These are phyloP conservation scores for Micoletzkya japonica DNA, from an alignment of 2,888 invertebrate species.

Conservation along the genomic window DNA sequence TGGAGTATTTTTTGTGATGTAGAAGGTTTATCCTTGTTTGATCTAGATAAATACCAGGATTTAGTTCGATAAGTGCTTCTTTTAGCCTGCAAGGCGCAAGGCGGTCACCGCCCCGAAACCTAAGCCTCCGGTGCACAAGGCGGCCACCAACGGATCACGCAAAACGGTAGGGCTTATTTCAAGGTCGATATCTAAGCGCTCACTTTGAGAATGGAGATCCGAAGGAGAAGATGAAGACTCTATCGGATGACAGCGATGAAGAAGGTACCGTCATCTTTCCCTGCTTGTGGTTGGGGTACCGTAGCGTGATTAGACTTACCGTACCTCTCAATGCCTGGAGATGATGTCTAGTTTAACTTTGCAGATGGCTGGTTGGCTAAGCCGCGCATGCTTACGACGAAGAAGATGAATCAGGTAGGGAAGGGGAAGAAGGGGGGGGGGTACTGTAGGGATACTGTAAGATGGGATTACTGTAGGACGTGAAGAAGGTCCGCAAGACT, in stretches of 20 bases:
- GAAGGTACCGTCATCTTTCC: too few species aligned
- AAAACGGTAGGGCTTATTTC: too few species aligned
- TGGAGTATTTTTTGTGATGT: conserved; percentile 2
- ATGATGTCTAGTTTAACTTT: background rate
- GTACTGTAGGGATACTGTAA: too few species aligned
- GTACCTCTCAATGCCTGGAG: background rate
- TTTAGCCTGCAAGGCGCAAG: conserved; percentile 5
- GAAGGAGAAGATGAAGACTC: conserved; percentile 21
- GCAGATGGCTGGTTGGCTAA: conserved; percentile 7
- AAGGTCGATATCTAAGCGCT: background rate
- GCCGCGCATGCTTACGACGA: conserved; percentile 26
- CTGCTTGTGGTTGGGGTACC: background rate
- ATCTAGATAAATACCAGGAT: too few species aligned
- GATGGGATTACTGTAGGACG: background rate
- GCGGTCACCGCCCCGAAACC: background rate
- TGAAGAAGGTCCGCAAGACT: background rate
- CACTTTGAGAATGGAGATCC: background rate
- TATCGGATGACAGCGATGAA: conserved; percentile 29
- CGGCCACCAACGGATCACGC: too few species aligned
- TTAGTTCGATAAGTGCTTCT: too few species aligned
- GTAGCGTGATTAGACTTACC: background rate
- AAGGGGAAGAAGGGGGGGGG: conserved; percentile 5
- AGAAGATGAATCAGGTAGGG: conserved; percentile 16
- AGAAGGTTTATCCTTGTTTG: conserved; percentile 28
- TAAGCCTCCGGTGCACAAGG: background rate